A percentile compares a stretch with the other conserved stretches of the same genome.
These are phyloP conservation scores for Tenthredo amoena DNA, from an alignment of 2,888 invertebrate species.

Conservation along the genomic window DNA sequence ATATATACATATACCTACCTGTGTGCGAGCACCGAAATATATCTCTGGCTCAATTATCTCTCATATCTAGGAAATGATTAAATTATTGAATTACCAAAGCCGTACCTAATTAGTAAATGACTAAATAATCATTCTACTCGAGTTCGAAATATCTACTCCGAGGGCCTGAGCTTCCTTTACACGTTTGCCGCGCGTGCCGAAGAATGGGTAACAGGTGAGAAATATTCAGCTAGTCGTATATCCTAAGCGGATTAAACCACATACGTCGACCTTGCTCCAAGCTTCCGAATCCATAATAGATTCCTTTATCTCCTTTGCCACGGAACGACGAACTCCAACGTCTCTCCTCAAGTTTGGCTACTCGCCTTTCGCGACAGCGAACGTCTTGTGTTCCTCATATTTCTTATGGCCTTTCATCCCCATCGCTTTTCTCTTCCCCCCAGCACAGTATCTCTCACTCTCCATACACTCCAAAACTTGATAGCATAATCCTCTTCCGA, in stretches of 20 bases:
- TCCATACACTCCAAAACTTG: neutral
- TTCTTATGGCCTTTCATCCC: constrained; percentile 25
- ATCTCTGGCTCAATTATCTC: neutral
- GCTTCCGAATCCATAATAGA: constrained; percentile 50
- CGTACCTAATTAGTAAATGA: neutral
- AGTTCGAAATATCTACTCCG: neutral
- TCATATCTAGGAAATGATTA: neutral
- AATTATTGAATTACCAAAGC: neutral
- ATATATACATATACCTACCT: neutral
- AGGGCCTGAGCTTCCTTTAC: neutral
- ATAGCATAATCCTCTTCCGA: neutral
- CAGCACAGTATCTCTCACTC: neutral
- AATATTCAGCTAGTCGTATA: constrained; percentile 49
- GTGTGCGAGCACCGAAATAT: neutral
- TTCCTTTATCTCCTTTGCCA: constrained; percentile 49
- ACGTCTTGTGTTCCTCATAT: constrained; percentile 34
- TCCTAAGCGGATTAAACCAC: constrained; percentile 53
- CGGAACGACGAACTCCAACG: constrained; percentile 1
- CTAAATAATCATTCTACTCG: constrained; percentile 9
- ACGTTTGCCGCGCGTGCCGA: neutral
- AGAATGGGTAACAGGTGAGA: constrained; percentile 47
- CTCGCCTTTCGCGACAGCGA: constrained; percentile 15
- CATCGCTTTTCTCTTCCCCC: neutral
- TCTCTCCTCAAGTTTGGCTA: constrained; percentile 14
- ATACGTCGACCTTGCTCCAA: constrained; percentile 36